Conservation (phyloP, 92 coral and sea anemone genomes). For the Actinernus sp. region DNA sequence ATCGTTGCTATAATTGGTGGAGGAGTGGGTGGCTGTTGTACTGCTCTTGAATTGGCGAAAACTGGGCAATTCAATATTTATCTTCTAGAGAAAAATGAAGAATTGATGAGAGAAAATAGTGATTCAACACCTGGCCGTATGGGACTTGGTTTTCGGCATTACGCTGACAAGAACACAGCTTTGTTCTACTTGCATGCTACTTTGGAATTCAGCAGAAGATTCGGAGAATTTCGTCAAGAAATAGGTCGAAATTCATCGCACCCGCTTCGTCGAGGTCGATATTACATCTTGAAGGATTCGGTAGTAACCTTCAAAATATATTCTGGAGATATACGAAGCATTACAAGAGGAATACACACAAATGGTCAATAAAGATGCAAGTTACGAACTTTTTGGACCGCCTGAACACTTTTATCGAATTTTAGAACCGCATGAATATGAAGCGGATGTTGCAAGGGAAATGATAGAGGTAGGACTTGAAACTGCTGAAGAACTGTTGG, state of each 20-base stretch:
- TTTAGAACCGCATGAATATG: constrained; percentile 45
- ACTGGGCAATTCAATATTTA: constrained; percentile 45
- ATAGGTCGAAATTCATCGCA: constrained; percentile 25
- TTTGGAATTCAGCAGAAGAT: constrained; percentile 39
- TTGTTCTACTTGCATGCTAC: constrained; percentile 52
- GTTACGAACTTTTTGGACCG: constrained; percentile 62
- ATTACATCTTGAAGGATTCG: constrained; percentile 62
- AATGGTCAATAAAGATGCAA: constrained; percentile 44
- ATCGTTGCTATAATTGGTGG: constrained; percentile 55
- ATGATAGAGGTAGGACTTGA: constrained; percentile 65
- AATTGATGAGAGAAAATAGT: constrained; percentile 63
- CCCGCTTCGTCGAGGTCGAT: constrained; percentile 69
- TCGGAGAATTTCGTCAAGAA: constrained; percentile 57
- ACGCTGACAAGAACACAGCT: constrained; percentile 64
- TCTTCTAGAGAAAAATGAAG: constrained; percentile 50
- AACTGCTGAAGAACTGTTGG: no score
- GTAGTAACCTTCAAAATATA: constrained; percentile 12
- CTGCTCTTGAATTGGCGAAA: constrained; percentile 60
- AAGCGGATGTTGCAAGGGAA: constrained; percentile 26
- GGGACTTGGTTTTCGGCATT: constrained; percentile 79
- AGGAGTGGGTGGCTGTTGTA: constrained; percentile 73
- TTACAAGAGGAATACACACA: constrained; percentile 60
- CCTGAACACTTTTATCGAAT: constrained; percentile 63
- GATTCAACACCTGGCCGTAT: constrained; percentile 63
- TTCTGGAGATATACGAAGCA: constrained; percentile 52